Evolutionary conservation across 2,888 invertebrate species (phyloP).

Genomic region (Pollenia griseotomentosa): DNA sequence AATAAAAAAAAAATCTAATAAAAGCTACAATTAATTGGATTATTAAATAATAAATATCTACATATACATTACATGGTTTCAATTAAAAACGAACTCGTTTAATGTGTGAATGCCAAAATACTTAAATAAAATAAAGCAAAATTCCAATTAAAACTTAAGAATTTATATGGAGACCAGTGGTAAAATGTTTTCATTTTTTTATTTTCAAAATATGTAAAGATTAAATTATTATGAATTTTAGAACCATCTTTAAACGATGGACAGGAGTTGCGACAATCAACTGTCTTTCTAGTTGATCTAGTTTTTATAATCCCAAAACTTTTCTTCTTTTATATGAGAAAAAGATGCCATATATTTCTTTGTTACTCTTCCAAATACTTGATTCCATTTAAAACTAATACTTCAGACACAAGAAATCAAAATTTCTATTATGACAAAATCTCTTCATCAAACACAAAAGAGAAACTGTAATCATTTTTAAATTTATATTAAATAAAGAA

Average conservation of each 20-base stretch:
- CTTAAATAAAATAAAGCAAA: not conserved
- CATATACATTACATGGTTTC: conserved; percentile 3
- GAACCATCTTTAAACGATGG: no score
- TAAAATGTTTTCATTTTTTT: no score
- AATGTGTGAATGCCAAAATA: no score
- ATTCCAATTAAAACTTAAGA: not conserved
- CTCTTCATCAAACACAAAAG: conserved; percentile 1
- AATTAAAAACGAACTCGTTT: not conserved
- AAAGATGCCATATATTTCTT: conserved; percentile 21
- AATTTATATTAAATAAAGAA: conserved; percentile 59
- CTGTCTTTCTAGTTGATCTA: no score
- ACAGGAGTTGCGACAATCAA: no score
- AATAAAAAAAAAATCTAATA: conserved; percentile 37
- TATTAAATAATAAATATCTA: conserved; percentile 69
- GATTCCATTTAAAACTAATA: conserved; percentile 47
- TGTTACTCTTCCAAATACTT: conserved; percentile 60
- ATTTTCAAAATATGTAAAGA: no score
- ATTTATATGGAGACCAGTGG: no score
- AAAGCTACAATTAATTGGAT: conserved; percentile 69
- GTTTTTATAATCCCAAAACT: not conserved
- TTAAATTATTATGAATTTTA: no score
- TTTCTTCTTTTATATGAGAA: not conserved
- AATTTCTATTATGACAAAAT: conserved; percentile 46
- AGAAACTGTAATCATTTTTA: conserved; percentile 63
- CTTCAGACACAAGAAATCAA: conserved; percentile 1